phyloP scores from a whole-genome alignment of 2,888 invertebrate genomes.

The Galeopsomyia nigrocyanea region DNA sequence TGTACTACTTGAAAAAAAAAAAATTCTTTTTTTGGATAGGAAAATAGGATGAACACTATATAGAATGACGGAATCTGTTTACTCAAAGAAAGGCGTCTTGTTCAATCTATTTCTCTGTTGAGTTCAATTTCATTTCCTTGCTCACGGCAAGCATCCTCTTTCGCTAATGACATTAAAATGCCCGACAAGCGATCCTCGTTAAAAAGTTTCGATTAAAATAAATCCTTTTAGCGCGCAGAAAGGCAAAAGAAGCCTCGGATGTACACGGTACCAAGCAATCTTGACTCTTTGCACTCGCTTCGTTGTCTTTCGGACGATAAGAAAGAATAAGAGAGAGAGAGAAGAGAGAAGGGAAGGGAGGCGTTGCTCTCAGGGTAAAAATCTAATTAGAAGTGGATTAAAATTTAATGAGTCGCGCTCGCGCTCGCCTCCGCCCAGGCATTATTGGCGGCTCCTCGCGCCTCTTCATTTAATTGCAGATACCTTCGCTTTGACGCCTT shows the following conservation, averaged over 20 bases:
- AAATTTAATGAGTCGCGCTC: constrained; percentile 60
- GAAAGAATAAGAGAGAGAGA: not conserved
- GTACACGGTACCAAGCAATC: not conserved
- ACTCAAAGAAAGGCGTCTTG: not conserved
- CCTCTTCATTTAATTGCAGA: constrained; percentile 62
- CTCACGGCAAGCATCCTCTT: too few species aligned
- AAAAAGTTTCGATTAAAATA: constrained; percentile 65
- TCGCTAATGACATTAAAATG: constrained; percentile 62
- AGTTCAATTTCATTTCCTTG: too few species aligned
- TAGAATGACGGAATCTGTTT: too few species aligned
- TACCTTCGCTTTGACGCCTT: constrained; percentile 48
- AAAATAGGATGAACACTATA: too few species aligned
- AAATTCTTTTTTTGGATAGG: too few species aligned
- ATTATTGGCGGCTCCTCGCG: constrained; percentile 60
- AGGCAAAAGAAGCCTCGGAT: constrained; percentile 25
- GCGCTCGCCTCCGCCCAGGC: constrained; percentile 6
- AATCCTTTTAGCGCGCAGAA: constrained; percentile 58
- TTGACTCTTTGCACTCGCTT: constrained; percentile 43
- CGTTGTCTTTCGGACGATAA: constrained; percentile 15
- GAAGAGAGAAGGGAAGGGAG: not conserved
- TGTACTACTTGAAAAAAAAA: too few species aligned
- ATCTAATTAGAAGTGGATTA: constrained; percentile 67
- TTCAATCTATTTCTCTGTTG: not conserved
- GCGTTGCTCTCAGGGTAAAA: constrained; percentile 52
- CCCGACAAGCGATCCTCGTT: constrained; percentile 62